These are phyloP conservation scores for Oceanodroma leucorhoa DNA, from an alignment of 2,797 vertebrate species.

Conservation along the genomic window DNA sequence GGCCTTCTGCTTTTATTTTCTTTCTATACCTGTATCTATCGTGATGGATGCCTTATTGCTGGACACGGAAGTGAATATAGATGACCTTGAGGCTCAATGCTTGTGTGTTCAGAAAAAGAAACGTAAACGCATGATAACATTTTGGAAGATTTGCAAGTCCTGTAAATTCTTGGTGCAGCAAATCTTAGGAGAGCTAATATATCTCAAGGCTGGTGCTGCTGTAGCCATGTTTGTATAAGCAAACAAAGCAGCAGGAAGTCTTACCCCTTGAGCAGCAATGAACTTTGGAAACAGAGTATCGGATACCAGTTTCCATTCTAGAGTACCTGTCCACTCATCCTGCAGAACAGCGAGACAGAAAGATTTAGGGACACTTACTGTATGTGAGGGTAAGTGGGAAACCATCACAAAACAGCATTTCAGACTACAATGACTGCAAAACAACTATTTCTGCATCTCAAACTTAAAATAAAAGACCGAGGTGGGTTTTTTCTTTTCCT, in stretches of 20 bases:
- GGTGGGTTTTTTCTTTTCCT: accelerated
- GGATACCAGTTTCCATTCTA: neutral
- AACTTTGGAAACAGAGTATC: neutral
- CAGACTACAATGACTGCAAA: neutral
- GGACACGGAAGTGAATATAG: neutral
- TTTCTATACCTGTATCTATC: neutral
- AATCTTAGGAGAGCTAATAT: neutral
- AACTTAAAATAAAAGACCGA: neutral
- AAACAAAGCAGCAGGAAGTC: neutral
- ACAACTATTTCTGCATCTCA: neutral
- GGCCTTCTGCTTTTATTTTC: neutral
- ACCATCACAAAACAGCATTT: neutral
- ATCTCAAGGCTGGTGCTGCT: neutral
- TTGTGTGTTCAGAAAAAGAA: neutral
- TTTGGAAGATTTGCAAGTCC: neutral
- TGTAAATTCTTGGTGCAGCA: neutral
- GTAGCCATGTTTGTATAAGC: neutral
- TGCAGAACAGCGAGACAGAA: neutral
- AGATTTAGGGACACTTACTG: neutral
- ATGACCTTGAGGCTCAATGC: neutral
- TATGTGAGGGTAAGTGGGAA: neutral
- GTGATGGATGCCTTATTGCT: neutral
- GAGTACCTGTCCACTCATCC: neutral
- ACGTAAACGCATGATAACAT: neutral
- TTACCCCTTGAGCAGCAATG: neutral